Conservation (phyloP, 2,797 vertebrate species). For the Brachyrhaphis roseni region DNA sequence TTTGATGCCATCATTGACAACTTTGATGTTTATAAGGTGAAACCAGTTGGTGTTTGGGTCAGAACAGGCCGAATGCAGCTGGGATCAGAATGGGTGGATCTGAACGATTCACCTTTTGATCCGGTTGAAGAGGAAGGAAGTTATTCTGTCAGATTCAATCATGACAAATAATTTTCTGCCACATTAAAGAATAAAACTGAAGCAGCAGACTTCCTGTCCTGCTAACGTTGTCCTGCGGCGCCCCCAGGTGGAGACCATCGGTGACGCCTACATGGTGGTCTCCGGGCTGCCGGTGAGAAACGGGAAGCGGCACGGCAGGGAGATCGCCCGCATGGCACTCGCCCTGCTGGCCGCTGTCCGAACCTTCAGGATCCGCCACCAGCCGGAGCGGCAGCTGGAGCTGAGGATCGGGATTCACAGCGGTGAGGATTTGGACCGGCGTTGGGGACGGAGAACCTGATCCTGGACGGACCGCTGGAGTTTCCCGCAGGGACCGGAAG, state of each 20-base stretch:
- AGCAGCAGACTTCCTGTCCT: neutral
- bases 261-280: conserved; percentile 95
- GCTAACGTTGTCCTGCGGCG: conserved; percentile 2
- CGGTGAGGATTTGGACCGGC: conserved; percentile 68
- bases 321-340: conserved; percentile 91
- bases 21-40: conserved; percentile 97
- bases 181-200: neutral
- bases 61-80: neutral
- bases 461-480: no score
- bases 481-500: no score
- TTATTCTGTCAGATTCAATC: neutral
- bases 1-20: conserved; percentile 98
- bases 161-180: neutral
- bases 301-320: conserved; percentile 86
- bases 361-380: conserved; percentile 89
- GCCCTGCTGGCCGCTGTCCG: conserved; percentile 87
- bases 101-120: neutral
- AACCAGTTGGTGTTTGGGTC: neutral
- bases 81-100: accelerated
- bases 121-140: neutral
- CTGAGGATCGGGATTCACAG: conserved; percentile 92
- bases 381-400: conserved; percentile 86
- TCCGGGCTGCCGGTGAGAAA: conserved; percentile 91
- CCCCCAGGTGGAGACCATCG: conserved; percentile 91
- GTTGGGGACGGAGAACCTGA: no score